A percentile compares a stretch with the other conserved stretches of the same genome.
phyloP scores from a whole-genome alignment of 2,113 vertebrate genomes.

The Emydocephalus ijimae region DNA sequence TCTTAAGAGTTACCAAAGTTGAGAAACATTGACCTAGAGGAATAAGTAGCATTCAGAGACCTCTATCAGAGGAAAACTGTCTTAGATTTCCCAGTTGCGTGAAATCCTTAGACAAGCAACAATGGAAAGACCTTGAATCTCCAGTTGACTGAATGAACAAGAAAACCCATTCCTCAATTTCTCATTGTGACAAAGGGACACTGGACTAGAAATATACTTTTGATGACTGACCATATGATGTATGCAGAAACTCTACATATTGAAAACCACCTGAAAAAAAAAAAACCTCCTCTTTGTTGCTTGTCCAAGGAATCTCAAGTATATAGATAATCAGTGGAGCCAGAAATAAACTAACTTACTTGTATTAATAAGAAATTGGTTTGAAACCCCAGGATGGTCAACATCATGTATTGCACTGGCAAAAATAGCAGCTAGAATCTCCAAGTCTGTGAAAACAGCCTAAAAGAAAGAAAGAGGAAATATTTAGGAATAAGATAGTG shows the following conservation, averaged over 20 bases:
- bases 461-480: slow-evolving; percentile 57
- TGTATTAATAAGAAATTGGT: slow-evolving; percentile 99
- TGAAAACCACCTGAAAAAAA: background rate
- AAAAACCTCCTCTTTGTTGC: background rate
- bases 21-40: background rate
- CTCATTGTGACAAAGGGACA: background rate
- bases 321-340: slow-evolving; percentile 5
- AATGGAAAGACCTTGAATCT: background rate
- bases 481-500: background rate
- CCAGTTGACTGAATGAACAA: background rate
- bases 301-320: slow-evolving; percentile 9
- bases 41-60: background rate
- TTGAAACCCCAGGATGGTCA: slow-evolving; percentile 97
- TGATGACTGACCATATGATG: background rate
- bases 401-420: slow-evolving; percentile 99
- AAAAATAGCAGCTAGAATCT: slow-evolving; percentile 98
- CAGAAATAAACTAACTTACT: slow-evolving; percentile 80
- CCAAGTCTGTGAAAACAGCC: slow-evolving; percentile 98
- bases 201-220: background rate
- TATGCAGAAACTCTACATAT: background rate
- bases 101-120: background rate
- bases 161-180: background rate
- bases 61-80: background rate
- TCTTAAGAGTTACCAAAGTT: background rate
- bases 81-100: background rate